Percentiles rank a stretch among this genome's conserved stretches.
Conservation (phyloP, 2,113 vertebrate genomes). For the Pterocles burchelli region DNA sequence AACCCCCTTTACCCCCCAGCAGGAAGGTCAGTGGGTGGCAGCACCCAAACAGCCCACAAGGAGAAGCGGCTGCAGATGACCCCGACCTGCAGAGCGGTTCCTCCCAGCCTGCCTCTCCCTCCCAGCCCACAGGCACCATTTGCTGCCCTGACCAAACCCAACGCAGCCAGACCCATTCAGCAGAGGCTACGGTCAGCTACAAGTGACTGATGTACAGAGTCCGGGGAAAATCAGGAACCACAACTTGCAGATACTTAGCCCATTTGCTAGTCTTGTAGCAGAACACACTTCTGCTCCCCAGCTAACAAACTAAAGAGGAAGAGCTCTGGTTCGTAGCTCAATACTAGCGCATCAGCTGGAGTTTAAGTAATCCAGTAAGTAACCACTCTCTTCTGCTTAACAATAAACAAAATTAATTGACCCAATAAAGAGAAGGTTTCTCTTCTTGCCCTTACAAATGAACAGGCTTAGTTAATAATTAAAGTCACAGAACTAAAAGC, state of each 20-base stretch:
- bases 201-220: accelerated
- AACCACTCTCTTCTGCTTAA: neutral
- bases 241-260: neutral
- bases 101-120: neutral
- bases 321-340: neutral
- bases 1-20: neutral
- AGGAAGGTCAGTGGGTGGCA: neutral
- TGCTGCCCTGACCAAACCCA: neutral
- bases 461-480: neutral
- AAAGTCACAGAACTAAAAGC: neutral
- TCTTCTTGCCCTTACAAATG: neutral
- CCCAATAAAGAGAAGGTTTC: neutral
- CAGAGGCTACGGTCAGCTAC: neutral
- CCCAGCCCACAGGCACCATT: neutral
- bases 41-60: neutral
- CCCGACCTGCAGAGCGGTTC: neutral
- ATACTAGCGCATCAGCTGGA: neutral
- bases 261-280: neutral
- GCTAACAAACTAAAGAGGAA: neutral
- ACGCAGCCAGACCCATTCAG: accelerated
- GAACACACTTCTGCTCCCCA: neutral
- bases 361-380: neutral
- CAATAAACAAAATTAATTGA: neutral
- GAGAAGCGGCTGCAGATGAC: neutral
- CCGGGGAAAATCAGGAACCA: neutral